Evolutionary conservation across 1,140 invertebrate species (phyloP).

Genomic region (Apis florea): DNA sequence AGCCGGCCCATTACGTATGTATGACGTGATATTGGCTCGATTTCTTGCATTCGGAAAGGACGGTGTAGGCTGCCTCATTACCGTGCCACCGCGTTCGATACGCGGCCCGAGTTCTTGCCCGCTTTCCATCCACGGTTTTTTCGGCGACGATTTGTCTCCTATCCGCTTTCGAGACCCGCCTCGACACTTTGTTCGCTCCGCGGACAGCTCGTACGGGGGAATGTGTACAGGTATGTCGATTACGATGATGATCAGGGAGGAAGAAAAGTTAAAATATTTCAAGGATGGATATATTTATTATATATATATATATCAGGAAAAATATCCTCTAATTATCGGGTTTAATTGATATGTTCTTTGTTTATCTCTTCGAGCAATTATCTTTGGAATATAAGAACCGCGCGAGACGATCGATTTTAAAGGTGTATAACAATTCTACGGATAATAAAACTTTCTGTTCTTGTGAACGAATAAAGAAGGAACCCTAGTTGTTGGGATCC

Average conservation of each 20-base stretch:
- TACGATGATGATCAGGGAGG: neutral
- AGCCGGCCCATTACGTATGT: conserved; percentile 62
- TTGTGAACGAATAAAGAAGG: too few species aligned
- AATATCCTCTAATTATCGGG: too few species aligned
- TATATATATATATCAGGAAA: too few species aligned
- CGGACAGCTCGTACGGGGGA: neutral
- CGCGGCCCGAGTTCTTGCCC: conserved; percentile 9
- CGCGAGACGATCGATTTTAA: too few species aligned
- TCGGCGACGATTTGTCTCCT: conserved; percentile 6
- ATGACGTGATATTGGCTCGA: conserved; percentile 47
- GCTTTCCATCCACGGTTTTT: conserved; percentile 18
- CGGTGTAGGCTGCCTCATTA: conserved; percentile 37
- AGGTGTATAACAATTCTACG: too few species aligned
- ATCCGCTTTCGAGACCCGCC: neutral
- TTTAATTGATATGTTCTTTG: too few species aligned
- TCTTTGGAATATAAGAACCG: too few species aligned
- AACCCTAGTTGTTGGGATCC: too few species aligned
- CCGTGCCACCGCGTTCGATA: conserved; percentile 33
- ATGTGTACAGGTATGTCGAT: neutral
- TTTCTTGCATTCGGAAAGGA: conserved; percentile 46
- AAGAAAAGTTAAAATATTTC: too few species aligned
- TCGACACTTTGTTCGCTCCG: neutral
- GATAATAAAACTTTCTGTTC: too few species aligned
- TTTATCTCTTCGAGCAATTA: too few species aligned
- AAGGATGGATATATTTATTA: neutral